A percentile compares a stretch with the other conserved stretches of the same genome.
Evolutionary conservation across 2,797 vertebrate species (phyloP).

Genomic region (Chiloscyllium punctatum): DNA sequence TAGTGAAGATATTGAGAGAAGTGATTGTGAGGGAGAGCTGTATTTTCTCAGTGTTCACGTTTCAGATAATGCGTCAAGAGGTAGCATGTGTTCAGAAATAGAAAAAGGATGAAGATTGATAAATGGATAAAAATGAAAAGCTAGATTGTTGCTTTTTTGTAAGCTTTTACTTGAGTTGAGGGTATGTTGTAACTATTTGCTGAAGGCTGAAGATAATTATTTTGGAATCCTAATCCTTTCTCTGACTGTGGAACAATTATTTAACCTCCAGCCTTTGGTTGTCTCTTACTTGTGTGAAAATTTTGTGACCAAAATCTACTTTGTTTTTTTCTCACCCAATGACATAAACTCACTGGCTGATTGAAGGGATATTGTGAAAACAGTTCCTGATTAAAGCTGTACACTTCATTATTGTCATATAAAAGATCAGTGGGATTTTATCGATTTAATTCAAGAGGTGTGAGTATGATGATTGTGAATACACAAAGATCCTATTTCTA

Average conservation of each 20-base stretch:
- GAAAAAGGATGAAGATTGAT: not conserved
- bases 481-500: not conserved
- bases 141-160: not conserved
- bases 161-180: not conserved
- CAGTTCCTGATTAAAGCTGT: not conserved
- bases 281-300: not conserved
- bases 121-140: not conserved
- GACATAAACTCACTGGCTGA: not conserved
- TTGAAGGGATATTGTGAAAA: not conserved
- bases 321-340: not conserved
- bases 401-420: not conserved
- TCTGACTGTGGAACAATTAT: not conserved
- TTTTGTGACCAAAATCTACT: not conserved
- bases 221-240: not conserved
- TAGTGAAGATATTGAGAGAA: not conserved
- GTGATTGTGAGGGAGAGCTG: not conserved
- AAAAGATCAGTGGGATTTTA: not conserved
- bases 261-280: not conserved
- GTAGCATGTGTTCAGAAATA: not conserved
- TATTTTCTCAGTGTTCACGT: not conserved
- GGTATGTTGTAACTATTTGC: not conserved
- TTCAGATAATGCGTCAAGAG: not conserved
- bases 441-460: not conserved
- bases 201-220: not conserved
- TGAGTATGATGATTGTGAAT: not conserved